phyloP scores from a whole-genome alignment of 1,140 invertebrate genomes.

The Matsumurasca onukii region DNA sequence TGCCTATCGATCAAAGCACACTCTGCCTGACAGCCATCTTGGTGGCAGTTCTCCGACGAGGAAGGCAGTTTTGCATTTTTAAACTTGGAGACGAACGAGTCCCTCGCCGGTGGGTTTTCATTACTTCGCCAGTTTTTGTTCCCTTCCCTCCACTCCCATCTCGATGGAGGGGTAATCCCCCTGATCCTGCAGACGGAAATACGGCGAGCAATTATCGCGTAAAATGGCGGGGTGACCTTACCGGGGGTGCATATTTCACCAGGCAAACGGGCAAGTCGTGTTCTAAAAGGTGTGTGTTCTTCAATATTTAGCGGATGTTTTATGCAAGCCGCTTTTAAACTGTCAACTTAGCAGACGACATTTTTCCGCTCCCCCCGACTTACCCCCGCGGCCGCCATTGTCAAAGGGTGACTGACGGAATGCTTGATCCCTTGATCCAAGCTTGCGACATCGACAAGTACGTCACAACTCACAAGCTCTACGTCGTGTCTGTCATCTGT shows the following conservation, averaged over 20 bases:
- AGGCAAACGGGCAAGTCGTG: slow-evolving; percentile 32
- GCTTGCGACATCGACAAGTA: too few species aligned
- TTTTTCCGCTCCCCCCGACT: slow-evolving; percentile 24
- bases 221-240: slow-evolving; percentile 16
- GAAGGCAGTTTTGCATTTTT: slow-evolving; percentile 15
- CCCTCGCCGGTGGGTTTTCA: slow-evolving; percentile 1
- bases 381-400: slow-evolving; percentile 7
- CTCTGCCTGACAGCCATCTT: too few species aligned
- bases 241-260: slow-evolving; percentile 30
- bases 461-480: too few species aligned
- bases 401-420: slow-evolving; percentile 27
- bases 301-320: slow-evolving; percentile 36
- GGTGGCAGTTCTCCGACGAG: too few species aligned
- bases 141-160: too few species aligned
- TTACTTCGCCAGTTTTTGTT: slow-evolving; percentile 18
- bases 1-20: too few species aligned
- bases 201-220: slow-evolving; percentile 20
- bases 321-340: slow-evolving; percentile 51
- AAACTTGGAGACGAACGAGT: background rate
- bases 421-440: too few species aligned
- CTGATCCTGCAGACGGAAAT: background rate
- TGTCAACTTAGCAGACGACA: slow-evolving; percentile 47
- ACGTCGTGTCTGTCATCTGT: too few species aligned
- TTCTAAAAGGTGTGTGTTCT: slow-evolving; percentile 30
- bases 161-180: too few species aligned